Conservation (phyloP, 2,797 vertebrate genomes). For the Poeciliopsis paucimaculata region DNA sequence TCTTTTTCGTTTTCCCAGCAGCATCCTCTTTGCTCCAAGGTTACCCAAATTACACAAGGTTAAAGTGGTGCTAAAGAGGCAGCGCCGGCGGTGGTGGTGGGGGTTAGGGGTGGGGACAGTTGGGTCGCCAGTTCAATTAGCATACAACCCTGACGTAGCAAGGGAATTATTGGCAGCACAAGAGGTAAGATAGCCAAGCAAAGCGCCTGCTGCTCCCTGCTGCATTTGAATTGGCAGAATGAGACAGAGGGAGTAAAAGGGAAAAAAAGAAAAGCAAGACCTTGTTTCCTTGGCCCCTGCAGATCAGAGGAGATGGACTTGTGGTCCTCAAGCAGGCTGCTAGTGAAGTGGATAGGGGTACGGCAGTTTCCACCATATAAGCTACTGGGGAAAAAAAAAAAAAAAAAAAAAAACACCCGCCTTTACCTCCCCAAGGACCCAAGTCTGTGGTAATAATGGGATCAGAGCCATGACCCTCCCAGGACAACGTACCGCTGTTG, state of each 20-base stretch:
- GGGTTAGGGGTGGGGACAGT: not conserved
- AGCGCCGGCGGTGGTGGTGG: not conserved
- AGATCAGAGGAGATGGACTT: slow-evolving; percentile 81
- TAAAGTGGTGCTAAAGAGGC: slow-evolving; percentile 68
- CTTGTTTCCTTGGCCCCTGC: slow-evolving; percentile 79
- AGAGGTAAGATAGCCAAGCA: slow-evolving; percentile 58
- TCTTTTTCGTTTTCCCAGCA: slow-evolving; percentile 35
- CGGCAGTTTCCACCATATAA: slow-evolving; percentile 83
- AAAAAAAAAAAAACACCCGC: slow-evolving; percentile 86
- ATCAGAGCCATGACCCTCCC: slow-evolving; percentile 90
- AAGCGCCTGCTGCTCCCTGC: slow-evolving; percentile 72
- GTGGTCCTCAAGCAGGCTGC: slow-evolving; percentile 78
- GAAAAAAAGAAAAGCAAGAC: slow-evolving; percentile 28
- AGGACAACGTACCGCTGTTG: slow-evolving; percentile 59
- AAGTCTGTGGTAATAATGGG: slow-evolving; percentile 89
- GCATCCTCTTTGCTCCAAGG: slow-evolving; percentile 83
- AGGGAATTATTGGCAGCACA: slow-evolving; percentile 85
- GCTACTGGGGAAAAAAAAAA: slow-evolving; percentile 84
- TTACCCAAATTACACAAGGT: slow-evolving; percentile 95
- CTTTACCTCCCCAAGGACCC: slow-evolving; percentile 88
- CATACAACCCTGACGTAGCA: slow-evolving; percentile 86
- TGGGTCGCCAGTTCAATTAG: slow-evolving; percentile 86
- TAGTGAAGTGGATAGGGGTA: slow-evolving; percentile 64
- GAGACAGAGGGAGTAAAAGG: slow-evolving; percentile 82
- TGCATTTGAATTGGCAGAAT: slow-evolving; percentile 87